Conservation (phyloP, 1,140 invertebrate genomes). For the Drosophila pachea region DNA sequence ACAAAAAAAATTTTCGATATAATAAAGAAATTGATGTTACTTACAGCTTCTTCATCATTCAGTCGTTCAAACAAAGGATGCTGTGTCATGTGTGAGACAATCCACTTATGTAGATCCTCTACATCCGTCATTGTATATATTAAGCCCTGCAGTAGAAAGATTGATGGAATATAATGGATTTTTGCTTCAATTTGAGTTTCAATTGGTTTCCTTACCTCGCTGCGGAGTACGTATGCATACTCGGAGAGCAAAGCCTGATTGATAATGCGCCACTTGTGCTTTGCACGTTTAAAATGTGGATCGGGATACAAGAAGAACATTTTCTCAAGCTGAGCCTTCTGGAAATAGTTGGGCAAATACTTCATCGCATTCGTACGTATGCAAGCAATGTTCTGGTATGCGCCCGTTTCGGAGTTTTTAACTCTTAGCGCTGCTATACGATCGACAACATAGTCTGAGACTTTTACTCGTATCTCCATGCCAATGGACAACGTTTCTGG, state of each 20-base stretch:
- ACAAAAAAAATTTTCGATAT: no score
- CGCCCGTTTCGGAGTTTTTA: constrained; percentile 82
- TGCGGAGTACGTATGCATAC: constrained; percentile 95
- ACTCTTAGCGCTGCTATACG: constrained; percentile 92
- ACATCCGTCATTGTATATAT: constrained; percentile 99
- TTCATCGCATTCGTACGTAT: constrained; percentile 99
- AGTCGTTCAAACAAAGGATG: constrained; percentile 94
- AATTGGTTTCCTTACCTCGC: constrained; percentile 83
- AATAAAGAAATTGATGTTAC: background rate
- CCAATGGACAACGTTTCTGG: constrained; percentile 94
- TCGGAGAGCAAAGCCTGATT: constrained; percentile 95
- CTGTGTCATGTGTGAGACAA: constrained; percentile 93
- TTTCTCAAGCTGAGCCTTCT: constrained; percentile 96
- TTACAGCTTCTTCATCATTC: constrained; percentile 86
- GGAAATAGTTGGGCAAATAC: constrained; percentile 97
- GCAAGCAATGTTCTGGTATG: constrained; percentile 97
- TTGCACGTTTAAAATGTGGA: constrained; percentile 99
- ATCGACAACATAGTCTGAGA: constrained; percentile 98
- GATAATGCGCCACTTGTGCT: constrained; percentile 99
- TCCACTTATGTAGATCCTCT: constrained; percentile 98
- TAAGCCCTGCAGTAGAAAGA: constrained; percentile 83
- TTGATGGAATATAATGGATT: constrained; percentile 11
- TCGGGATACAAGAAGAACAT: constrained; percentile 99
- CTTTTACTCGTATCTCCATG: constrained; percentile 99
- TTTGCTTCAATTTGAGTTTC: background rate